Percentiles rank a stretch among this genome's conserved stretches.
Conservation (phyloP, 2,797 vertebrate genomes). For the Melanogrammus aeglefinus region DNA sequence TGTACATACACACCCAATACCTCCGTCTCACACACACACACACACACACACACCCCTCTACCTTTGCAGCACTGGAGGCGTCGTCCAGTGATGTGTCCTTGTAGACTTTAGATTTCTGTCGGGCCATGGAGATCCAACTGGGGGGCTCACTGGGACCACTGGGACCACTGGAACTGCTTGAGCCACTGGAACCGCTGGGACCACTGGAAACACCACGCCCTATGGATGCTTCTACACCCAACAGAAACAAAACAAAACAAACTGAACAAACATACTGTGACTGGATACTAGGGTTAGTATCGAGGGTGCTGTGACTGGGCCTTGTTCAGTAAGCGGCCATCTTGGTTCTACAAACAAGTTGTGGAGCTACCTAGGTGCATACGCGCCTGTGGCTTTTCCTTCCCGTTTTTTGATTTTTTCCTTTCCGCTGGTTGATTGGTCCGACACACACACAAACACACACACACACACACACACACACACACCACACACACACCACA, state of each 20-base stretch:
- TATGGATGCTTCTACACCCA: slow-evolving; percentile 52
- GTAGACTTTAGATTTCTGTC: slow-evolving; percentile 82
- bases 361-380: not conserved
- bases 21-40: too few species aligned
- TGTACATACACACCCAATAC: too few species aligned
- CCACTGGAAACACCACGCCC: slow-evolving; percentile 29
- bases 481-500: too few species aligned
- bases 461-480: not conserved
- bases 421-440: not conserved
- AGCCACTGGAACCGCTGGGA: not conserved
- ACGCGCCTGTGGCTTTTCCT: not conserved
- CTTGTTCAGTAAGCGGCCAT: not conserved
- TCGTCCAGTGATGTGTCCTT: slow-evolving; percentile 69
- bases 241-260: slow-evolving; percentile 15
- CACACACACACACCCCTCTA: slow-evolving; percentile 12
- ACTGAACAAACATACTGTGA: not conserved
- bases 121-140: slow-evolving; percentile 82
- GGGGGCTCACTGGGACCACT: slow-evolving; percentile 58
- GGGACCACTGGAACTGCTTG: not conserved
- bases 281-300: not conserved
- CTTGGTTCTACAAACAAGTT: not conserved
- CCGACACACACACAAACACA: not conserved
- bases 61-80: slow-evolving; percentile 58
- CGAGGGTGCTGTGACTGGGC: not conserved
- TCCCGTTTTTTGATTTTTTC: not conserved